These are phyloP conservation scores for Lepisosteus osseus DNA, from an alignment of 2,113 vertebrate genomes.

Conservation along the genomic window DNA sequence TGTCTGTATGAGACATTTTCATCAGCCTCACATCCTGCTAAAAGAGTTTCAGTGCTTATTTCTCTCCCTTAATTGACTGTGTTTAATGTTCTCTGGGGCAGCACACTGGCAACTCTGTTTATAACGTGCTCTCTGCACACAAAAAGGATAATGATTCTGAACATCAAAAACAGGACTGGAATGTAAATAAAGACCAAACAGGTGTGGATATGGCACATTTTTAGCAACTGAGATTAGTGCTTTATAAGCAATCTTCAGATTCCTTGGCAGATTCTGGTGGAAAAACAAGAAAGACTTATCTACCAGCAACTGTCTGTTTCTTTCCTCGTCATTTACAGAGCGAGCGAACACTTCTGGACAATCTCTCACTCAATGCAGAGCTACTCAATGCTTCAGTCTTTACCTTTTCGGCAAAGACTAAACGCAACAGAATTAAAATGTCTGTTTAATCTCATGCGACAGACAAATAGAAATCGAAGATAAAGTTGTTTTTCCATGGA, in stretches of 20 bases:
- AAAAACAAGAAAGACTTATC: background rate
- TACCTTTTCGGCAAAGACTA: no score
- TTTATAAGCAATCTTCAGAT: background rate
- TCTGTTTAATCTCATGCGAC: no score
- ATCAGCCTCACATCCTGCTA: background rate
- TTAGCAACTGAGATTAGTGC: background rate
- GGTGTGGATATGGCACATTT: background rate
- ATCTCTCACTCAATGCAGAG: no score
- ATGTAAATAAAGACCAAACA: conserved; percentile 19
- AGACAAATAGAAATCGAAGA: no score
- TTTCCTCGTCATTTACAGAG: conserved; percentile 5
- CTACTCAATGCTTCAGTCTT: no score
- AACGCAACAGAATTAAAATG: no score
- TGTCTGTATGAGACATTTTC: background rate
- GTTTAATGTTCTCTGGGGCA: background rate
- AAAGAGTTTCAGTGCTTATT: background rate
- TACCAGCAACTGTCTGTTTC: background rate
- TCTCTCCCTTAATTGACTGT: background rate
- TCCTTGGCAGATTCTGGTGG: conserved; percentile 3
- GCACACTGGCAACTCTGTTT: conserved; percentile 22
- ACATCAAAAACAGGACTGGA: background rate
- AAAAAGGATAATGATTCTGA: background rate
- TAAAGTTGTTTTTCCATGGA: no score
- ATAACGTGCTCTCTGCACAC: background rate
- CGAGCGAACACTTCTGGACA: no score